Conservation (phyloP, 2,797 vertebrate species). For the Trachops cirrhosus region DNA sequence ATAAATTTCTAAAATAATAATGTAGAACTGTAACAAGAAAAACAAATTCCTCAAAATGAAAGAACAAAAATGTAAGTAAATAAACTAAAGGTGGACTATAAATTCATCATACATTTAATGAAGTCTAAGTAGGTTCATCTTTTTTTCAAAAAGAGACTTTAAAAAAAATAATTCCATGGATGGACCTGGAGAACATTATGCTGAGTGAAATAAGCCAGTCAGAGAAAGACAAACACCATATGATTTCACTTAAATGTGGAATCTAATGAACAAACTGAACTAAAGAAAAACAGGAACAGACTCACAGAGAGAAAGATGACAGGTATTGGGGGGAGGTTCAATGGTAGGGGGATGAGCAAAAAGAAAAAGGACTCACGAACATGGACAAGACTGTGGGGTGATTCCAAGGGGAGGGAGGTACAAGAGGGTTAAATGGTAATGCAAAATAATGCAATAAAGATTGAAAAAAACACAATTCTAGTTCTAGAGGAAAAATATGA, state of each 20-base stretch:
- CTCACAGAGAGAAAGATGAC: neutral
- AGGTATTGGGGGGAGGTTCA: neutral
- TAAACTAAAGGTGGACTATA: neutral
- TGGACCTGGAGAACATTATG: neutral
- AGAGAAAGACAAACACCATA: neutral
- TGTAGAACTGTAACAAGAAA: neutral
- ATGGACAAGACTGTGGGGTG: neutral
- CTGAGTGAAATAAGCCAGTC: neutral
- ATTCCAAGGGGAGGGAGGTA: neutral
- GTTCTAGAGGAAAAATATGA: neutral
- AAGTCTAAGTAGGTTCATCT: neutral
- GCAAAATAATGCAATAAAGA: no score
- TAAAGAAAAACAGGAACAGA: neutral
- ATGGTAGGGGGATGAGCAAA: neutral
- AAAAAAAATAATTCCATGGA: neutral
- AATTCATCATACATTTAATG: neutral
- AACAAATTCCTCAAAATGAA: neutral
- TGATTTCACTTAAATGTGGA: neutral
- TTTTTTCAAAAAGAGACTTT: neutral
- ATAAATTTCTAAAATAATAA: conserved; percentile 32
- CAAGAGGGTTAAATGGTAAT: no score
- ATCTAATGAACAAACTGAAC: neutral
- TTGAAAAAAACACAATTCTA: neutral
- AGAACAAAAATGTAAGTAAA: neutral
- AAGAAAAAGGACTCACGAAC: neutral